Evolutionary conservation across 2,888 invertebrate species (phyloP), one percentile per base, ranked within the genome.

Genomic region (Leptinotarsa haldemani): DNA sequence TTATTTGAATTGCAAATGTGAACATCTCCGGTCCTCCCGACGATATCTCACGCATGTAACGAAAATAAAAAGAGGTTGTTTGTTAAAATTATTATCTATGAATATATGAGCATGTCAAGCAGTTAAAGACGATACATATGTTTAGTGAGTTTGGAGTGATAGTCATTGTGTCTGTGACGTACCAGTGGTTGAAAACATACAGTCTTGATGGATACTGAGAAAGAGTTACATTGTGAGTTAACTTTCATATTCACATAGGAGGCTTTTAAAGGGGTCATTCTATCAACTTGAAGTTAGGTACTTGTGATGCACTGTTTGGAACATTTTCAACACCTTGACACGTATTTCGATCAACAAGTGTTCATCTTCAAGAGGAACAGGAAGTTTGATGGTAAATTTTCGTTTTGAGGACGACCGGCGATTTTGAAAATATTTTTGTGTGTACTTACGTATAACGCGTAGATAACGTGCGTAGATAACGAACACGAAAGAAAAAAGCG

Each of bases 1-100:
- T 30, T n/a, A 61, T 61, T 61, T 61, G n/a, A 61, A 61, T 61
- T 61, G 61, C 61, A 61, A 61, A 61, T 61, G 25, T 61, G 16
- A 9, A 61, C 61, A 61, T 61, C 61, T 61, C 40, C 40, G 61
- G 16, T 61, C 61, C 16, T 61, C 40, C n/a, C n/a, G 4, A 30
- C 9, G 9, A 18, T 61, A 61, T 61, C 61, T 61, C 61, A 61
- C 61, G 40, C 61, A 61, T 61, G 20, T 18, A 61, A 30, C 61
- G 61, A 61, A 61, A 30, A 61, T n/a, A 61, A 61, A 61, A 61
- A 61, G 61, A 40, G 22, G 22, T 56, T 56, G 56, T 56, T 56
- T 56, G 56, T 56, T 56, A 7, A 56, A 56, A 56, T 56, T 22
- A 56, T 56, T 56, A 56, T 61, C 40, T 30, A 25, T 61, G 61